Base-by-base conservation (phyloP, 1,140 invertebrate genomes). In the Drosophila sucinea region DNA sequence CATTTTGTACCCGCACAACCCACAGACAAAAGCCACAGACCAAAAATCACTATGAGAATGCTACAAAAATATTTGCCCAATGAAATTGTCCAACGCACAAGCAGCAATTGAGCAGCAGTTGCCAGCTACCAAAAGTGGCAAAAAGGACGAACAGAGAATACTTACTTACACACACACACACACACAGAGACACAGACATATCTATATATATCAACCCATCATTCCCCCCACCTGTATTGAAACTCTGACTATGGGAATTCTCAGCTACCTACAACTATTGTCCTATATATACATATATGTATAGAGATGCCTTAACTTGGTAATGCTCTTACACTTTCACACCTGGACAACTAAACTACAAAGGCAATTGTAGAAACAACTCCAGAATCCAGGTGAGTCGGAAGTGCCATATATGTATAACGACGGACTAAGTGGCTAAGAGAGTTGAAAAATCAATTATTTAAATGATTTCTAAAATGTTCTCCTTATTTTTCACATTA, bases 11-110 rank as follows among this genome's bases (percentile, higher is more conserved):
- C 79, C 83, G 60, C 35, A 41, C 72, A 54, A 56, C 47, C 10
- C 64, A 54, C 73, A 61, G 73, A 77, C 74, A 81, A 81, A 47
- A 56, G 40, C 60, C 73, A 73, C 66, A 64, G 69, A 29, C 54
- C 83, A 81, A 85, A 86, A 82, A 82, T 70, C 69, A 76, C 76
- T 64, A 63, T 63, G 72, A 83, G 23, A 87, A 86, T 80, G 70
- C 73, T 89, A 89, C 67, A 77, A 83, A 55, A 86, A 86, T 86
- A 86, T 86, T 86, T 86, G 63, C 62, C 70, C 72, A 87, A 86
- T 73, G 79, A 70, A 87, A 77, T 77, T 75, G 82, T 67, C 75
- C 63, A 27, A 47, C 44, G 23, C 35, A 35, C 55, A n/a, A 47
- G 40, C 66, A 17, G 61, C 75, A 64, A 64, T 60, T 51, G 56